Base-by-base conservation (phyloP, 2,797 vertebrate genomes). In the Buceros bicornis region DNA sequence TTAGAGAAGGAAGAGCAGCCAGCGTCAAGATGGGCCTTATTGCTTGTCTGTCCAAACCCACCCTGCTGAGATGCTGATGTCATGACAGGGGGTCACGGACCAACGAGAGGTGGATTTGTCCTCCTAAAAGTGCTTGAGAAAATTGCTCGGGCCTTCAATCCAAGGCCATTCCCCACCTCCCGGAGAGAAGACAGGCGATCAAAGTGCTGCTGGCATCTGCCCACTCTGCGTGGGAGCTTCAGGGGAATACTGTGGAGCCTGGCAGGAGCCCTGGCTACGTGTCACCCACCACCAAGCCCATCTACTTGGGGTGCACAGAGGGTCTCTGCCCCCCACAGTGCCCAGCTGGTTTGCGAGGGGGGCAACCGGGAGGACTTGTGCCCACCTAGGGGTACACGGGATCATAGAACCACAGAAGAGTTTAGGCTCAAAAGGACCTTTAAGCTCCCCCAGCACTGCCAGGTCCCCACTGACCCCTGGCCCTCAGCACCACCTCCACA, bases 191-290 rank as follows among this genome's bases (percentile, higher is more conserved):
- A 21, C 16, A 5, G 69, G n/a, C 43, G 57, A 47, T 33, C 3
- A 64, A 83, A 9, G 1, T 24, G 56, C 69, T 45, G 43, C 9
- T 31, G 71, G 53, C 22, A 7, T 33, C 76, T 13, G 74, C 62
- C 56, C 29, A 1, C 31, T 9, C 73, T 12, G 1, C 0, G 0
- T 1, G 5, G 57, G 66, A 87, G 58, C 18, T 51, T 10, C 4
- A 1, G 8, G 40, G 57, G 37, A 35, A 57, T 3, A 54, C 60
- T 40, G 33, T 1, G 60, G 53, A 20, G 33, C 8, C 50, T 13
- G 78, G 47, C 13, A 60, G 48, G 28, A 61, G n/a, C 35, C 6
- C 29, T 33, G 76, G 67, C 24, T 62, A 3, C 0, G 2, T 9
- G 37, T 35, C 53, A 10, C 45, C 45, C 70, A 25, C 10, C 35